Percentiles rank a stretch among this genome's conserved stretches.
Conservation (phyloP, 2,888 invertebrate species). For the Melinaea marsaeus region DNA sequence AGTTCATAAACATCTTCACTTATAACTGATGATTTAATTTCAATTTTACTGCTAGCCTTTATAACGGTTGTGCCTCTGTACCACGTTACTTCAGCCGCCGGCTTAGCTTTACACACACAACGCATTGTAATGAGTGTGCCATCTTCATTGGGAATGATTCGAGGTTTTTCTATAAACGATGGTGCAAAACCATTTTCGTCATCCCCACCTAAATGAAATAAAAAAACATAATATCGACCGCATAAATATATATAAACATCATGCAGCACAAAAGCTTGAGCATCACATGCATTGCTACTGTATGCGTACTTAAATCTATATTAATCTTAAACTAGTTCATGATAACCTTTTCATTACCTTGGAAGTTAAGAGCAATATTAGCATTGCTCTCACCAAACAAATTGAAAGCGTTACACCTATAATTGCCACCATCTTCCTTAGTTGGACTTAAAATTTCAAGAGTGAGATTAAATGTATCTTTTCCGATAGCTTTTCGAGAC, state of each 20-base stretch:
- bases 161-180: slow-evolving; percentile 98
- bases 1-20: slow-evolving; percentile 93
- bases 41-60: slow-evolving; percentile 90
- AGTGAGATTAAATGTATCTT: slow-evolving; percentile 94
- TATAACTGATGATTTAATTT: slow-evolving; percentile 85
- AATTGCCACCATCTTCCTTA: slow-evolving; percentile 97
- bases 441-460: slow-evolving; percentile 97
- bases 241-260: slow-evolving; percentile 29
- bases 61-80: slow-evolving; percentile 92
- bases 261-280: slow-evolving; percentile 70
- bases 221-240: slow-evolving; percentile 13
- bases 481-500: slow-evolving; percentile 91
- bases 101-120: slow-evolving; percentile 96
- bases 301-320: slow-evolving; percentile 67
- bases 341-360: slow-evolving; percentile 83
- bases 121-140: slow-evolving; percentile 98
- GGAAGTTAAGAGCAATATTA: slow-evolving; percentile 99
- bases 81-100: slow-evolving; percentile 97
- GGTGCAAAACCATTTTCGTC: slow-evolving; percentile 96
- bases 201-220: slow-evolving; percentile 85
- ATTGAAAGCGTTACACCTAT: slow-evolving; percentile 99
- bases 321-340: slow-evolving; percentile 34
- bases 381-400: slow-evolving; percentile 99
- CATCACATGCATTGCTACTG: slow-evolving; percentile 72
- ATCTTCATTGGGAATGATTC: slow-evolving; percentile 98